Percentiles rank a stretch among this genome's conserved stretches.
These are phyloP conservation scores for Poecilus cupreus DNA, from an alignment of 2,888 invertebrate genomes.

Conservation along the genomic window DNA sequence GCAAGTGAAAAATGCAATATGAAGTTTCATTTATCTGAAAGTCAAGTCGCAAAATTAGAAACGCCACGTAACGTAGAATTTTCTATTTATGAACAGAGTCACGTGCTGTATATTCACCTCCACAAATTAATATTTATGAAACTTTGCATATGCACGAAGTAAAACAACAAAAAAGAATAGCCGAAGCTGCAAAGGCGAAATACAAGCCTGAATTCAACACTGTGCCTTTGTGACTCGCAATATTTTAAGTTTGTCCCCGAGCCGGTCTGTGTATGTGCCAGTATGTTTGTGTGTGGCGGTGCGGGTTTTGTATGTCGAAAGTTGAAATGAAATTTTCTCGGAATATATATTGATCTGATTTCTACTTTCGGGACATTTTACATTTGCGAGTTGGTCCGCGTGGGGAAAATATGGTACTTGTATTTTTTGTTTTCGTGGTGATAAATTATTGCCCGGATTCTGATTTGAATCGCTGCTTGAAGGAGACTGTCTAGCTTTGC, in stretches of 20 bases:
- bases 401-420: constrained; percentile 35
- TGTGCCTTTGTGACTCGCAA: constrained; percentile 13
- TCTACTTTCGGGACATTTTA: constrained; percentile 34
- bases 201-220: not conserved
- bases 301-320: constrained; percentile 41
- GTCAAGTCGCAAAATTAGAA: not conserved
- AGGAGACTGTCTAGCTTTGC: not conserved
- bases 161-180: not conserved
- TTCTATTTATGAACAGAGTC: not conserved
- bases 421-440: constrained; percentile 28
- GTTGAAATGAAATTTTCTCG: constrained; percentile 48
- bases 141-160: constrained; percentile 5
- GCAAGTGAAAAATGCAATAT: not conserved
- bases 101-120: not conserved
- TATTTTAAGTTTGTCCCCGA: constrained; percentile 32
- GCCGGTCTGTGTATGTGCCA: not conserved
- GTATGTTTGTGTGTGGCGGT: not conserved
- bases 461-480: constrained; percentile 19
- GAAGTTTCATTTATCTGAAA: not conserved
- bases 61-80: not conserved
- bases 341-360: constrained; percentile 46
- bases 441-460: constrained; percentile 20
- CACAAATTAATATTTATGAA: constrained; percentile 33
- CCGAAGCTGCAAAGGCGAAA: not conserved
- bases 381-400: constrained; percentile 4